phyloP scores from a whole-genome alignment of 2,797 vertebrate genomes.

The Aeoliscus strigatus region DNA sequence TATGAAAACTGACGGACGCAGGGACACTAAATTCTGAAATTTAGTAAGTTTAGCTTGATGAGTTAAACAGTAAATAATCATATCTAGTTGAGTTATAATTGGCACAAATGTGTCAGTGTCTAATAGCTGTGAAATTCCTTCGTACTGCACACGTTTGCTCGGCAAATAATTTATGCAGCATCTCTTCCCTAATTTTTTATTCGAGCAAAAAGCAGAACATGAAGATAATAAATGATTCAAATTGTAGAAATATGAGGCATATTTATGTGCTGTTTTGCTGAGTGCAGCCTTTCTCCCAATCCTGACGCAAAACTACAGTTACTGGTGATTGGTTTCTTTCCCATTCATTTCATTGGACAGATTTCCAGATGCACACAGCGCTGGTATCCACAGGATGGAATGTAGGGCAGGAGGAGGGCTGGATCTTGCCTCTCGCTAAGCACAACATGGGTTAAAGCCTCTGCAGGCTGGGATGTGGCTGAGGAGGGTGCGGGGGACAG shows the following conservation, averaged over 20 bases:
- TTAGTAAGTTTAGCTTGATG: too few species aligned
- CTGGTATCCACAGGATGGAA: conserved; percentile 37
- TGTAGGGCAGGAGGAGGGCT: conserved; percentile 62
- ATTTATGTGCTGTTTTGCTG: conserved; percentile 2
- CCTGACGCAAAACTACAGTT: not conserved
- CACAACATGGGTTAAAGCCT: conserved; percentile 58
- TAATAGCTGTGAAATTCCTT: too few species aligned
- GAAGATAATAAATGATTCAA: conserved; percentile 21
- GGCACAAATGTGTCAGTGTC: too few species aligned
- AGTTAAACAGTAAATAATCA: too few species aligned
- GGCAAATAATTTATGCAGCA: conserved; percentile 10
- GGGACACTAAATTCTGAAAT: too few species aligned
- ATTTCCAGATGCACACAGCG: not conserved
- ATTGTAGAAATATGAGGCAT: conserved; percentile 7
- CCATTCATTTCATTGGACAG: not conserved
- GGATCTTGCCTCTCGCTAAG: conserved; percentile 46
- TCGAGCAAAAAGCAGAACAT: conserved; percentile 4
- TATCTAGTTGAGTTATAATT: too few species aligned
- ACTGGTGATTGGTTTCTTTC: too few species aligned
- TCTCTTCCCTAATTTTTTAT: conserved; percentile 5
- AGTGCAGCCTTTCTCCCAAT: not conserved
- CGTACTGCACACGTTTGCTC: conserved; percentile 3
- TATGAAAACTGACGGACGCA: too few species aligned
- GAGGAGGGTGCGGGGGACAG: conserved; percentile 38
- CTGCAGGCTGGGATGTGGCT: conserved; percentile 26